Conservation (phyloP, 1,140 invertebrate species). For the Rhopalosiphum padi region DNA sequence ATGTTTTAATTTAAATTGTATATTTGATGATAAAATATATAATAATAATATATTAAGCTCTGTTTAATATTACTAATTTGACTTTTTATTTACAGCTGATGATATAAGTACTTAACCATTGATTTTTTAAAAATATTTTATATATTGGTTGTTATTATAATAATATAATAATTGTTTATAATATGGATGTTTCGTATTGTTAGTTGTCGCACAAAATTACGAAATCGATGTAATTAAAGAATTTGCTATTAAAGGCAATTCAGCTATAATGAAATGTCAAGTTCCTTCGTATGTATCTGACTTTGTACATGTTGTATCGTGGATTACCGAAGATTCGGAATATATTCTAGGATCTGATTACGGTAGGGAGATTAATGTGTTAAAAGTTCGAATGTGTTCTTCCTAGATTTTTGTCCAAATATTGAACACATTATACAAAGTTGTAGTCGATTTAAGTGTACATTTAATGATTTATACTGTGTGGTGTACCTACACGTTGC, state of each 20-base stretch:
- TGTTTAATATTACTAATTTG: neutral
- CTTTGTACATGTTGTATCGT: constrained; percentile 85
- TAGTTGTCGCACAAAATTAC: constrained; percentile 89
- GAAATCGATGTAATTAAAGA: constrained; percentile 93
- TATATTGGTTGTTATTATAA: neutral
- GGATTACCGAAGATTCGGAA: constrained; percentile 82
- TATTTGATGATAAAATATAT: neutral
- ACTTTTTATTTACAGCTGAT: constrained; percentile 25
- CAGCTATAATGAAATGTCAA: constrained; percentile 89
- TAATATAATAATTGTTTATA: neutral
- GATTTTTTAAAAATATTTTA: neutral
- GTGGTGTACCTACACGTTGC: neutral
- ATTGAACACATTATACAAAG: neutral
- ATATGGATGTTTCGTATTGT: constrained; percentile 60
- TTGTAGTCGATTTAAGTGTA: neutral
- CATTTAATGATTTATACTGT: neutral
- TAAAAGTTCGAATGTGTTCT: neutral
- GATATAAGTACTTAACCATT: neutral
- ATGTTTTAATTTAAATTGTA: neutral
- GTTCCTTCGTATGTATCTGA: constrained; percentile 92
- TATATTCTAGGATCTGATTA: constrained; percentile 51
- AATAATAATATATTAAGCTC: neutral
- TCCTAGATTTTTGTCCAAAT: constrained; percentile 33
- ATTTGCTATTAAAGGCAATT: constrained; percentile 90
- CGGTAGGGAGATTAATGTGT: constrained; percentile 40